These are phyloP conservation scores for Aspidapion aeneum DNA, from an alignment of 2,888 invertebrate genomes.

Conservation along the genomic window DNA sequence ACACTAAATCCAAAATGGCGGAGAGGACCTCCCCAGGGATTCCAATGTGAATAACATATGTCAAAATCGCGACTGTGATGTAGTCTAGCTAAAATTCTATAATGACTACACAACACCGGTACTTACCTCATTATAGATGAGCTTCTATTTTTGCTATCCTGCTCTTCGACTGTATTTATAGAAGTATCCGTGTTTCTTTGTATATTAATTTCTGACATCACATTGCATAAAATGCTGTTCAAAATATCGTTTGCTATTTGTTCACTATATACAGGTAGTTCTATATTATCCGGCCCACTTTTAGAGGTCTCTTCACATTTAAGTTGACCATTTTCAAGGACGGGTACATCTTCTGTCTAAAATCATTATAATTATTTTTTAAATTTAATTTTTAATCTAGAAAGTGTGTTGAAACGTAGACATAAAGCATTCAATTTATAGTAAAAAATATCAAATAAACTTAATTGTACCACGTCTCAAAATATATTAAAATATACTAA, in stretches of 20 bases:
- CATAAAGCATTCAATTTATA: no score
- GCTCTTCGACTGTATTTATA: constrained; percentile 28
- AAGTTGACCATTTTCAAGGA: background rate
- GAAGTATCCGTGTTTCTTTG: constrained; percentile 19
- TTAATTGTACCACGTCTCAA: no score
- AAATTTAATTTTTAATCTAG: no score
- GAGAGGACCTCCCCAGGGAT: no score
- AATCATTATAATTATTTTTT: background rate
- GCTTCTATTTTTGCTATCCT: constrained; percentile 31
- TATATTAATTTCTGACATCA: constrained; percentile 39
- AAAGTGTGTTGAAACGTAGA: no score
- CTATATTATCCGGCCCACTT: background rate
- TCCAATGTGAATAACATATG: no score
- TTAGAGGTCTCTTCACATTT: background rate
- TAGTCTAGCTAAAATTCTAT: no score
- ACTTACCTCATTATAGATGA: constrained; percentile 36
- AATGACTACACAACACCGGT: background rate
- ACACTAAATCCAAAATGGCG: no score
- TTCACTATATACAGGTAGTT: constrained; percentile 23
- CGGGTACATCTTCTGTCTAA: background rate
- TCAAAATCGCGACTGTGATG: no score
- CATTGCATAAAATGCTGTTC: constrained; percentile 44
- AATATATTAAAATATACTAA: no score
- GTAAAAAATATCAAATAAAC: no score
- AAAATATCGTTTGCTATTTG: constrained; percentile 46